Conservation (phyloP, 2,888 invertebrate genomes). For the Zaprionus obscuricornis region DNA sequence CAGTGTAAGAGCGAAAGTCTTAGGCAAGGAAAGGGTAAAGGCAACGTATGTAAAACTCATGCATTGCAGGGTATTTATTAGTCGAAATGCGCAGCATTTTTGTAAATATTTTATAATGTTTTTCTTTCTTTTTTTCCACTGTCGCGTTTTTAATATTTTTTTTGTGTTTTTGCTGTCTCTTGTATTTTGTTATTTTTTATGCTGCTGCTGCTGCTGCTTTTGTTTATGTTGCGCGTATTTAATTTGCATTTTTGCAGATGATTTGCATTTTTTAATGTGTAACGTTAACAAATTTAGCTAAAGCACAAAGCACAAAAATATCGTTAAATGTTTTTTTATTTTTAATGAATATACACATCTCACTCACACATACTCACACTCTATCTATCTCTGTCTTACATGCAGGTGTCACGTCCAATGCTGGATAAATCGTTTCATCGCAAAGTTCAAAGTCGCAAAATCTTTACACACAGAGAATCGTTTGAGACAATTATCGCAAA, state of each 20-base stretch:
- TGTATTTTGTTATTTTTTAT: constrained; percentile 1
- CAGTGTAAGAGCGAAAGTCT: no score
- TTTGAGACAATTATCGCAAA: constrained; percentile 94
- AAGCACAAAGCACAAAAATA: constrained; percentile 18
- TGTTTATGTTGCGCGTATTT: constrained; percentile 41
- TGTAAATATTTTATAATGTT: neutral
- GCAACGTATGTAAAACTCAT: no score
- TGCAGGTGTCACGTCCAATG: constrained; percentile 90
- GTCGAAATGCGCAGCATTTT: no score
- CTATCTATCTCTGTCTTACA: constrained; percentile 21
- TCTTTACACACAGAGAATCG: constrained; percentile 94
- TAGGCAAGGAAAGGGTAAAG: no score
- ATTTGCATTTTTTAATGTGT: constrained; percentile 53
- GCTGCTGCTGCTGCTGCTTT: no score
- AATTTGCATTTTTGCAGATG: constrained; percentile 64
- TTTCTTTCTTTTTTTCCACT: neutral
- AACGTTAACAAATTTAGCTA: constrained; percentile 15
- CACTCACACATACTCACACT: neutral
- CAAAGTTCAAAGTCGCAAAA: constrained; percentile 95
- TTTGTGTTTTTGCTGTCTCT: no score
- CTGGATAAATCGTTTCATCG: constrained; percentile 94
- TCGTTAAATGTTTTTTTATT: neutral
- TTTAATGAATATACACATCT: neutral
- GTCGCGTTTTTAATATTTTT: no score
- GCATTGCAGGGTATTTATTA: no score